Evolutionary conservation across 2,888 invertebrate species (phyloP), one percentile per base, ranked within the genome.

Genomic region (Cephus sareptanus): DNA sequence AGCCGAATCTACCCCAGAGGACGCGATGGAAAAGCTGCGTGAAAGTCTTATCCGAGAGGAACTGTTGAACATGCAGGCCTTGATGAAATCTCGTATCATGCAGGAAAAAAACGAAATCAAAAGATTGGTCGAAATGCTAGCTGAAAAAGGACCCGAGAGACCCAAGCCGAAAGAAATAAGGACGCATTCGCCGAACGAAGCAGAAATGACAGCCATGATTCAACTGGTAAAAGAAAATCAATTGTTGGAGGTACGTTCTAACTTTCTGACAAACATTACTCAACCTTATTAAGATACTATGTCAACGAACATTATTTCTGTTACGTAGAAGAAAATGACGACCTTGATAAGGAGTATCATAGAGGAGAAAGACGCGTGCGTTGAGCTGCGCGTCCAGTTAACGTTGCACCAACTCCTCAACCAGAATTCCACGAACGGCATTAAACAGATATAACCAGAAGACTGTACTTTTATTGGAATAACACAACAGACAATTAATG

Each of bases 81-180:
- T 95, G 74, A 90, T 97, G 15, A 94, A 95, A 87, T 94, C 94
- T 1, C 94, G 95, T 87, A 96, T 97, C 77, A 94, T 94, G 87
- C 93, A 94, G 0, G 97, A 97, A 91, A 94, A 94, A 84, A 94
- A 94, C 70, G 96, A 96, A 92, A 95, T 96, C 23, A 94, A 94
- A 34, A 94, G 93, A 81, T 91, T 96, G 30, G 93, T 82, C 71
- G 89, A 90, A 71, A 85, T 87, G 80, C 79, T 91, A 34, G 80
- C 83, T 1, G 89, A 90, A 78, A 85, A 82, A 15, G 86, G 86
- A 56, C 81, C 80, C 13, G 85, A 85, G 15, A 89, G 86, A 40
- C 86, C 87, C 31, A 87, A 86, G 75, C 83, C 85, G 35, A 85
- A 83, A 37, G 81, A 80, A 31, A 37, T 37, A 11, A 87, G 85